Percentiles rank a stretch among this genome's conserved stretches.
These are phyloP conservation scores for Eospalax fontanierii DNA, from an alignment of 2,797 vertebrate species.

Conservation along the genomic window DNA sequence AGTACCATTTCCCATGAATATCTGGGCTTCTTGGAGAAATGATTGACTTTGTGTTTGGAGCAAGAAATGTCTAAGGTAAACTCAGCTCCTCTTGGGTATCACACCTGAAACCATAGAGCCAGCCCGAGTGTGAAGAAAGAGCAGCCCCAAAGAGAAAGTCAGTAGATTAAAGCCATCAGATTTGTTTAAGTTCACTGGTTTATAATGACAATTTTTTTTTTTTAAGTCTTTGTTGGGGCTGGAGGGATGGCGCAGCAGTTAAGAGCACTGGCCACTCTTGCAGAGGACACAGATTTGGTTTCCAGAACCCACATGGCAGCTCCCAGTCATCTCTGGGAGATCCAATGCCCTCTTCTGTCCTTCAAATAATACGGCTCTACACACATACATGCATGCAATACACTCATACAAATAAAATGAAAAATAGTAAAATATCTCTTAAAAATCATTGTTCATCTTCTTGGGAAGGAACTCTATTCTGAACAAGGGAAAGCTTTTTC, in stretches of 20 bases:
- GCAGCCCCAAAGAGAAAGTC: not conserved
- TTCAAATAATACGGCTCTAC: no score
- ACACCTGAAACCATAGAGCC: not conserved
- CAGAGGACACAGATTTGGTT: no score
- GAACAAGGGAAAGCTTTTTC: conserved; percentile 34
- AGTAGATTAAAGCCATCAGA: not conserved
- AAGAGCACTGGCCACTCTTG: no score
- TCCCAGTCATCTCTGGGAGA: no score
- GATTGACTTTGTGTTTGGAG: no score
- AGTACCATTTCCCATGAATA: not conserved
- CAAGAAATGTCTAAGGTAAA: not conserved
- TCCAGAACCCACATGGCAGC: no score
- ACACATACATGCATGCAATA: no score
- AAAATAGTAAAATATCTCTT: no score
- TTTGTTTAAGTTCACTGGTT: conserved; percentile 55
- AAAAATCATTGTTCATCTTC: not conserved
- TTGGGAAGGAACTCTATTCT: not conserved
- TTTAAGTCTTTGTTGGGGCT: not conserved
- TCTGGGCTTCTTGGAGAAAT: conserved; percentile 7
- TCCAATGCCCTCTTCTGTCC: no score
- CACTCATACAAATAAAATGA: no score
- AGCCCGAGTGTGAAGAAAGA: not conserved
- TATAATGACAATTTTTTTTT: not conserved
- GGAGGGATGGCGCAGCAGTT: no score
- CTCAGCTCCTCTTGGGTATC: not conserved